These are phyloP conservation scores for Chitala chitala DNA, from an alignment of 2,113 vertebrate genomes.

Conservation along the genomic window DNA sequence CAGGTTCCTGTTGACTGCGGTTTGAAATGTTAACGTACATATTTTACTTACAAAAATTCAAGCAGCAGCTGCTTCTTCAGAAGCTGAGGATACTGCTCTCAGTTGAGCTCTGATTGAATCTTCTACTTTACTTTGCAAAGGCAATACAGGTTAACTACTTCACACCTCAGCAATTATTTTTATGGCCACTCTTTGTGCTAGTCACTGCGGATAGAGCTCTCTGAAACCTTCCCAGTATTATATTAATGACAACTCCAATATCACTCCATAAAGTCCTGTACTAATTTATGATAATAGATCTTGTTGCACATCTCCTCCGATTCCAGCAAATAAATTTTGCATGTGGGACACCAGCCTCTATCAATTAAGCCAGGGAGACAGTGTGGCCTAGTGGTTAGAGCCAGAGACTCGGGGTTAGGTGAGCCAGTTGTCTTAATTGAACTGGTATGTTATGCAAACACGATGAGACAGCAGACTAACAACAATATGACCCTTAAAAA, in stretches of 20 bases:
- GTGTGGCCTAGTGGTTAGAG: conserved; percentile 16
- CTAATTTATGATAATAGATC: background rate
- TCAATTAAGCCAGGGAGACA: conserved; percentile 14
- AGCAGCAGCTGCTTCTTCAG: background rate
- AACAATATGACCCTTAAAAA: no score
- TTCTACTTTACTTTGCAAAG: background rate
- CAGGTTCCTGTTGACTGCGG: background rate
- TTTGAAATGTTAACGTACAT: background rate
- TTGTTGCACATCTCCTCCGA: background rate
- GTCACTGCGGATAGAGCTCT: background rate
- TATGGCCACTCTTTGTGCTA: background rate
- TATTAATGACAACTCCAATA: background rate
- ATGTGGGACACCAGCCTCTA: background rate
- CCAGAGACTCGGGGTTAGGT: background rate
- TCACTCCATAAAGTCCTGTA: background rate
- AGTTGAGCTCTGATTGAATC: background rate
- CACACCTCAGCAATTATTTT: background rate
- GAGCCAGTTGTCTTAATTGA: background rate
- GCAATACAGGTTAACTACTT: background rate
- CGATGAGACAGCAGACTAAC: no score
- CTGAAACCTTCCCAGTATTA: background rate
- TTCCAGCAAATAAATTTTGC: background rate
- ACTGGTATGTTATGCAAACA: no score
- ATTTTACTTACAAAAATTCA: no score
- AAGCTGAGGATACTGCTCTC: background rate